Conservation (phyloP, 2,888 invertebrate species). For the Onchidella celtica region DNA sequence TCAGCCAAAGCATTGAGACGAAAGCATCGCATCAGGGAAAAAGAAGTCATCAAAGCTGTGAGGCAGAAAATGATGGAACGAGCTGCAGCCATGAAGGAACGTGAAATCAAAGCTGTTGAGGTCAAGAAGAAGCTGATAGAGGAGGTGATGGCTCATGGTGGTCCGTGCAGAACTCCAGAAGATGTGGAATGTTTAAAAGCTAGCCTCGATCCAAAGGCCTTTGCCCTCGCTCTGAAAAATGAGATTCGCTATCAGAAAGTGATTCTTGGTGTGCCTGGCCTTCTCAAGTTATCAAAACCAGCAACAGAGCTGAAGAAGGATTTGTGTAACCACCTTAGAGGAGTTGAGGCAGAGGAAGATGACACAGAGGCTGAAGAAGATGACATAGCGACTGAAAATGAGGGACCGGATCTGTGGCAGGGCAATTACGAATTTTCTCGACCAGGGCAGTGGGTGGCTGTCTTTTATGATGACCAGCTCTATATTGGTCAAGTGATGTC, state of each 20-base stretch:
- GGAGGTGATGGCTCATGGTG: background rate
- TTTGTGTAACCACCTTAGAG: background rate
- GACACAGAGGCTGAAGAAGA: background rate
- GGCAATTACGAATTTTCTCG: background rate
- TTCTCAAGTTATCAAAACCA: background rate
- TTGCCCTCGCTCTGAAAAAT: background rate
- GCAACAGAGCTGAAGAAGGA: background rate
- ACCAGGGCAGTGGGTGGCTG: conserved; percentile 25
- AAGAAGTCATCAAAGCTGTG: background rate
- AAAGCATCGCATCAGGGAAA: background rate
- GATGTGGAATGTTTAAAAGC: background rate
- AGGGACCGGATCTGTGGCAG: background rate
- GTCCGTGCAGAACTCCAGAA: background rate
- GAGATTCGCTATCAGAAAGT: conserved; percentile 15
- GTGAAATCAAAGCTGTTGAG: background rate
- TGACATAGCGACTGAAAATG: background rate
- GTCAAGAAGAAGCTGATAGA: background rate
- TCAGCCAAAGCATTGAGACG: background rate
- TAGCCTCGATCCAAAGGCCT: background rate
- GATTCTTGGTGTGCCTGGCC: background rate
- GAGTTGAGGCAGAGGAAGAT: background rate
- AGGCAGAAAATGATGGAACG: background rate
- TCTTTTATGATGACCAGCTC: conserved; percentile 19
- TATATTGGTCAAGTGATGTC: background rate
- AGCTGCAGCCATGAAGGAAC: background rate